Evolutionary conservation across 1,140 invertebrate species (phyloP), one percentile per base, ranked within the genome.

Genomic region (Cydia splendana): DNA sequence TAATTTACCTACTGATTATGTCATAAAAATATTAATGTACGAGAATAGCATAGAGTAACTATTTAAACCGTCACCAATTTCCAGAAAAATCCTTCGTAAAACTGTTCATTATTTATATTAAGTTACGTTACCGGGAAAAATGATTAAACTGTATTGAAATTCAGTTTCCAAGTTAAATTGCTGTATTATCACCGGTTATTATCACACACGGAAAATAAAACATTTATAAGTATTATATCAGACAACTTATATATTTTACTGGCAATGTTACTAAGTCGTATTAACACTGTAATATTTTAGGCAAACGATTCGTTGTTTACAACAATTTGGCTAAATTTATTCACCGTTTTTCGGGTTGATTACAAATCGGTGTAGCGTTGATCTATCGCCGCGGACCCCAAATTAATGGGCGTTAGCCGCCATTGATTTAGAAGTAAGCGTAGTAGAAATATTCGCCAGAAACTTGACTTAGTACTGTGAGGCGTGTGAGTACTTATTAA

Each of bases 261-360:
- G 51, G n/a, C 51, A 53, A 62, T 1, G 7, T 12, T 24, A 12
- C n/a, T 62, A 57, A 62, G 53, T 57, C 53, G 24, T 24, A 57
- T 57, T 24, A 24, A 62, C 57, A 24, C 18, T 9, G 18, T 20
- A 24, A 62, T 62, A 62, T 24, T 62, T 62, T 24, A 62, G 18
- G 6, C 20, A 62, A 62, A 24, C 57, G 20, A 20, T 24, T 62
- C 20, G 2, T 62, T 62, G 57, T 62, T 62, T 4, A 62, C 57
- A 24, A 24, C 57, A 62, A 62, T 62, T 62, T 62, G 9, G 20
- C 20, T 4, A 24, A 24, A 24, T 62, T 62, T 62, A 24, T 24
- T 62, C 57, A 12, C 53, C 53, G n/a, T 57, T 62, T 53, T 62
- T 62, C n/a, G 6, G 57, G 57, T 62, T 62, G 57, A 62, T 62